phyloP scores from a whole-genome alignment of 2,888 invertebrate species.

The Erpobdella octoculata region DNA sequence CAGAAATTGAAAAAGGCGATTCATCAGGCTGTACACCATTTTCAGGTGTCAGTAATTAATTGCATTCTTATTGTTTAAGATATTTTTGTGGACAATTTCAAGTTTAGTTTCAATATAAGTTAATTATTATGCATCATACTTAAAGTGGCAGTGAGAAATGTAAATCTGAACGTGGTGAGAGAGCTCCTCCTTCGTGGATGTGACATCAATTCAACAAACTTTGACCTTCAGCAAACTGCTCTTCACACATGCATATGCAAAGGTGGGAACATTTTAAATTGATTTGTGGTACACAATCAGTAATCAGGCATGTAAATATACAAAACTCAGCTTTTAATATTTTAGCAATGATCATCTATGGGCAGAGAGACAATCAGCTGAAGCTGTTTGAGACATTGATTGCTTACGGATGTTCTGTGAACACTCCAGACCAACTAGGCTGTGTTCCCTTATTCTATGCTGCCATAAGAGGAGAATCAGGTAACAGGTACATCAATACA shows the following conservation, averaged over 20 bases:
- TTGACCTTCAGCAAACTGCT: constrained; percentile 37
- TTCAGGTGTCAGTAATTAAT: constrained; percentile 44
- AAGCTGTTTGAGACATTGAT: constrained; percentile 42
- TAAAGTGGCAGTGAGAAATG: constrained; percentile 41
- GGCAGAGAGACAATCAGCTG: constrained; percentile 28
- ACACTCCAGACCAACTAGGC: constrained; percentile 42
- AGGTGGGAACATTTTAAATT: not conserved
- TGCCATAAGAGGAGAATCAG: constrained; percentile 45
- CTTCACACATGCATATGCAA: constrained; percentile 42
- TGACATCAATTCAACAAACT: constrained; percentile 44
- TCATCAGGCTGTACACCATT: constrained; percentile 44
- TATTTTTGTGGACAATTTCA: not conserved
- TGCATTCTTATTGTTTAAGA: not conserved
- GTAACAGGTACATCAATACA: constrained; percentile 36
- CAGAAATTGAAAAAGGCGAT: constrained; percentile 42
- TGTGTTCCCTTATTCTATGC: constrained; percentile 47
- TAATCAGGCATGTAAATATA: not conserved
- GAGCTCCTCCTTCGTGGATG: constrained; percentile 42
- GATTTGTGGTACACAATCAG: not conserved
- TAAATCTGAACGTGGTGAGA: constrained; percentile 41
- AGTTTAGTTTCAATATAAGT: not conserved
- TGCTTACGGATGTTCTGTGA: constrained; percentile 43
- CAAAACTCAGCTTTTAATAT: not conserved
- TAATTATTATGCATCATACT: not conserved
- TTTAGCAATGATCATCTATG: constrained; percentile 19